These are phyloP conservation scores for Harpegnathos saltator DNA, from an alignment of 1,140 invertebrate species.

Conservation along the genomic window DNA sequence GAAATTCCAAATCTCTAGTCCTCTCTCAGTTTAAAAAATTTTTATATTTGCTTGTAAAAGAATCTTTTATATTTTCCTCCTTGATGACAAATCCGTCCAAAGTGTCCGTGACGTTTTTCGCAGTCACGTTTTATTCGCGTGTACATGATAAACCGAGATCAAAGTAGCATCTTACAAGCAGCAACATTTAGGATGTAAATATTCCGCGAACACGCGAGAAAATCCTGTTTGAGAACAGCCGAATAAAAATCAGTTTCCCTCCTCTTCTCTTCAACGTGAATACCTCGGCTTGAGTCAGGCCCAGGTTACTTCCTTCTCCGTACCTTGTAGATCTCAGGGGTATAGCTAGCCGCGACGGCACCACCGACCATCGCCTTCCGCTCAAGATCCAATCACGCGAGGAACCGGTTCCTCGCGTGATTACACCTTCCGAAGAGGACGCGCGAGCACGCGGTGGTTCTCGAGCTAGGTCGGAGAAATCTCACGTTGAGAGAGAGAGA, in stretches of 20 bases:
- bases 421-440: constrained; percentile 26
- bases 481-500: not conserved
- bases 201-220: constrained; percentile 14
- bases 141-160: not conserved
- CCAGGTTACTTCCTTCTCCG: constrained; percentile 59
- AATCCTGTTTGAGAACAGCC: not conserved
- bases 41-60: too few relatives aligned
- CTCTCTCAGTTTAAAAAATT: too few relatives aligned
- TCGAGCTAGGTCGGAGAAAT: constrained; percentile 21
- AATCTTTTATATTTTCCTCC: too few relatives aligned
- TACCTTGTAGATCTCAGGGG: constrained; percentile 23
- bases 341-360: constrained; percentile 23
- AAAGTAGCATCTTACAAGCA: not conserved
- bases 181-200: not conserved
- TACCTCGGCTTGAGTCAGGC: constrained; percentile 28
- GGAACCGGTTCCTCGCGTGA: constrained; percentile 67
- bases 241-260: constrained; percentile 47
- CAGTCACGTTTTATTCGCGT: not conserved
- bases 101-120: not conserved
- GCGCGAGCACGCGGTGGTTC: not conserved
- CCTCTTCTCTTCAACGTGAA: constrained; percentile 38
- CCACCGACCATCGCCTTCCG: constrained; percentile 42
- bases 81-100: not conserved
- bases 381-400: constrained; percentile 23
- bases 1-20: too few relatives aligned